Percentiles rank a stretch among this genome's conserved stretches.
These are phyloP conservation scores for Stichopus horrens DNA, from an alignment of 53 echinoderm and acorn worm species.

Conservation along the genomic window DNA sequence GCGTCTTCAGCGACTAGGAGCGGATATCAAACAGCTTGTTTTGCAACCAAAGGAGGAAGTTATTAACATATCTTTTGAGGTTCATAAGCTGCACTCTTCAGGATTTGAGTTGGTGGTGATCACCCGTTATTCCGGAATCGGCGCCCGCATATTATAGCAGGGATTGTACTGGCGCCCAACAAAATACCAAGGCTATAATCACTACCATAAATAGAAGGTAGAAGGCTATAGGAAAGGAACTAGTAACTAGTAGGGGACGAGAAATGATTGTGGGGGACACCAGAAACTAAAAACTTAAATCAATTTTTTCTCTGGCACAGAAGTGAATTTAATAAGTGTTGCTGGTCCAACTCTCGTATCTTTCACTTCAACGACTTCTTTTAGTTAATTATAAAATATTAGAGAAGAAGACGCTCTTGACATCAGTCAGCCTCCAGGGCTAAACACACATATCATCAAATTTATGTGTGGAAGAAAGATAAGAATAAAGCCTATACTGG, in stretches of 20 bases:
- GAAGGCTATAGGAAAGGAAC: background rate
- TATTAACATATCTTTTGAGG: slow-evolving; percentile 39
- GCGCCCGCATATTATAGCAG: slow-evolving; percentile 36
- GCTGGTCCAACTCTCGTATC: no score
- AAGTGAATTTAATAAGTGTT: no score
- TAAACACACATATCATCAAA: no score
- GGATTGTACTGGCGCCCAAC: slow-evolving; percentile 33
- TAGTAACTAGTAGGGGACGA: background rate
- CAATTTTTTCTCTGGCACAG: no score
- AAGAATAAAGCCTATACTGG: no score
- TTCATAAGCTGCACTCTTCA: slow-evolving; percentile 41
- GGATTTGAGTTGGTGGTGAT: background rate
- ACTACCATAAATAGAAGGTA: background rate
- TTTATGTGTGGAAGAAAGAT: no score
- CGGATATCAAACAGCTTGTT: slow-evolving; percentile 40
- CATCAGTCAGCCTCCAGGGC: no score
- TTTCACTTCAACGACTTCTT: no score
- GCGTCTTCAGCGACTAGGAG: slow-evolving; percentile 6
- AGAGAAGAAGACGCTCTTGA: no score
- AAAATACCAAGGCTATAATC: background rate
- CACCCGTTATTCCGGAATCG: slow-evolving; percentile 40
- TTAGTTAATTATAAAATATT: no score
- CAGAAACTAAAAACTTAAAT: no score
- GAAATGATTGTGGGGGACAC: no score
- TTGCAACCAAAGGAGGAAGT: slow-evolving; percentile 37